Percentiles rank a stretch among this genome's conserved stretches.
Conservation (phyloP, 2,888 invertebrate species). For the Smittia aterrima region DNA sequence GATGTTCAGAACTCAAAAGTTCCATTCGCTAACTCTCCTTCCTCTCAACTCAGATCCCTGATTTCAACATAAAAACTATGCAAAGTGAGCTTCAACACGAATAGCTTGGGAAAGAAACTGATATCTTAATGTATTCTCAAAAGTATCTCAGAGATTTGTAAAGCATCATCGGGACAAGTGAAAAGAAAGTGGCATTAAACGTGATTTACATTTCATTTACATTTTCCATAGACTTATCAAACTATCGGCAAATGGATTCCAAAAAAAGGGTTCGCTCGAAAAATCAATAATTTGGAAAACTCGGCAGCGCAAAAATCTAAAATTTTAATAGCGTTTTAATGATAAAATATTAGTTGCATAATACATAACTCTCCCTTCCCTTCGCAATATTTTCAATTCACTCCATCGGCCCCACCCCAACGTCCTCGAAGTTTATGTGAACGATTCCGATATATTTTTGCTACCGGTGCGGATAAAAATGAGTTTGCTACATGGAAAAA, state of each 20-base stretch:
- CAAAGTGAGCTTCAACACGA: background rate
- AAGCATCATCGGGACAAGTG: constrained; percentile 15
- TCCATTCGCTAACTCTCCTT: background rate
- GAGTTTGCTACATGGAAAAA: constrained; percentile 1
- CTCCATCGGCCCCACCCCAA: background rate
- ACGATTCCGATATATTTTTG: constrained; percentile 14
- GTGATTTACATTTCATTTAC: constrained; percentile 40
- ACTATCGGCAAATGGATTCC: constrained; percentile 4
- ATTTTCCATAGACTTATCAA: constrained; percentile 21
- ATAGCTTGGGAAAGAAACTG: constrained; percentile 1
- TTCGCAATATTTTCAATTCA: background rate
- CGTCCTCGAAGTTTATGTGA: constrained; percentile 18
- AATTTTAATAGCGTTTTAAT: constrained; percentile 39
- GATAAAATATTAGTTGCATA: constrained; percentile 42
- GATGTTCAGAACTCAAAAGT: background rate
- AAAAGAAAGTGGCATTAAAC: constrained; percentile 36
- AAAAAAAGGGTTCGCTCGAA: background rate
- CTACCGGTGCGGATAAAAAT: constrained; percentile 17
- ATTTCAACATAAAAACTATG: background rate
- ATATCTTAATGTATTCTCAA: constrained; percentile 38
- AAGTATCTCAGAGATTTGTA: constrained; percentile 39
- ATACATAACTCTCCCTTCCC: constrained; percentile 23
- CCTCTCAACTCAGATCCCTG: background rate
- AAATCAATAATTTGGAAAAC: constrained; percentile 2
- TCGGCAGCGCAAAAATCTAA: constrained; percentile 3